Base-by-base conservation (phyloP, 2,113 vertebrate genomes). In the Nibea albiflora region DNA sequence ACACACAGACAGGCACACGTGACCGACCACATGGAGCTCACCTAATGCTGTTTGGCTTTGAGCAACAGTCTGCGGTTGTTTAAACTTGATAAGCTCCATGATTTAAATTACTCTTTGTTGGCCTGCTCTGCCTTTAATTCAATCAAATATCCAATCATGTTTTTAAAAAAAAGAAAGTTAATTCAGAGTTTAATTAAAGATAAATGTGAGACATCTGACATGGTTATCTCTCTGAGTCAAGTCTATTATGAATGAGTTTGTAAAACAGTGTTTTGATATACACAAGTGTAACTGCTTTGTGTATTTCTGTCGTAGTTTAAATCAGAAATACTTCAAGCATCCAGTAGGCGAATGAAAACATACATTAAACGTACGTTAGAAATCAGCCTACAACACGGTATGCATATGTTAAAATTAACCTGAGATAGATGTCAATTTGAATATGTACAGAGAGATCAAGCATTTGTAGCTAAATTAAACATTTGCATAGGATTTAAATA, bases 1-100 rank as follows among this genome's bases (percentile, higher is more conserved):
- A 94, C 84, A 9, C 35, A 8, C 35, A 39, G 7, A 89, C 75
- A 80, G 67, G 80, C 84, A 3, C 94, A 95, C 92, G 91, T 95
- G 94, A 94, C 71, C 88, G 73, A 77, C 86, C 93, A 87, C 91
- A 89, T 94, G 89, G 87, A 72, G 73, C 39, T 44, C 1, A 63
- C n/a, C 4, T 17, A 3, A 1, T 57, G 15, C n/a, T 58, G n/a
- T 63, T 50, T 11, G 9, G 4, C 10, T 7, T 24, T 28, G 28
- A 4, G 3, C 28, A 4, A 28, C 28, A 4, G 71, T 66, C 74
- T 15, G 0, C 6, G 3, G 3, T 46, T 50, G 8, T 20, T 50
- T 61, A 14, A 68, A 53, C 11, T 24, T 24, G 0, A 1, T 20
- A 54, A 19, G 6, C n/a, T 49, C 2, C 39, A 31, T 54, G 2